Percentiles rank a stretch among this genome's conserved stretches.
phyloP scores from a whole-genome alignment of 1,140 invertebrate genomes.

The Apocrypta bakeri region DNA sequence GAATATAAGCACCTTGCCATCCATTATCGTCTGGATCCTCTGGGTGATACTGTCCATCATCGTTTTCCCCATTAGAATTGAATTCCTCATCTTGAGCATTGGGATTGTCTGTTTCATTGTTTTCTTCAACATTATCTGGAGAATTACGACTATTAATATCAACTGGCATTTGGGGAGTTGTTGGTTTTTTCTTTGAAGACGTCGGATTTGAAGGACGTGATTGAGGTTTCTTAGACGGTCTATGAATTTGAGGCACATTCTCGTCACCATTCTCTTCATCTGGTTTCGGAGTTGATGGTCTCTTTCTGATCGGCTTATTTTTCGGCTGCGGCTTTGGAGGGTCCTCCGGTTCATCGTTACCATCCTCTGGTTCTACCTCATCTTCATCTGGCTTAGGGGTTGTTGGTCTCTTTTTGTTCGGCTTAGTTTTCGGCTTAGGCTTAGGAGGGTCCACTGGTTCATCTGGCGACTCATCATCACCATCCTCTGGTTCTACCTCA shows the following conservation, averaged over 20 bases:
- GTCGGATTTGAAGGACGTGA: no score
- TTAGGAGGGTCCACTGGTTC: neutral
- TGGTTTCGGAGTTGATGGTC: neutral
- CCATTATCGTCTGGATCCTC: slow-evolving; percentile 47
- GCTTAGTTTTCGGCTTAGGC: slow-evolving; percentile 7
- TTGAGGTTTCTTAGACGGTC: neutral
- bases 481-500: slow-evolving; percentile 19
- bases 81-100: neutral
- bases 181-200: slow-evolving; percentile 31
- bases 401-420: slow-evolving; percentile 20
- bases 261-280: no score
- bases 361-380: slow-evolving; percentile 18
- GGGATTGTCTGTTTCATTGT: slow-evolving; percentile 7
- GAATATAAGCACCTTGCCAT: slow-evolving; percentile 38
- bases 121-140: slow-evolving; percentile 8
- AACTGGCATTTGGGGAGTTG: neutral
- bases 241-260: slow-evolving; percentile 5
- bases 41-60: slow-evolving; percentile 32
- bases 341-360: neutral
- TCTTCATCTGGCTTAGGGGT: neutral
- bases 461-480: neutral
- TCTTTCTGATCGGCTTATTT: neutral
- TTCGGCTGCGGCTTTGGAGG: neutral
- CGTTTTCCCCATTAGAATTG: slow-evolving; percentile 1
- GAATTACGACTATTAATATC: slow-evolving; percentile 12